Conservation (phyloP, 2,888 invertebrate species). For the Phyto melanocephala region DNA sequence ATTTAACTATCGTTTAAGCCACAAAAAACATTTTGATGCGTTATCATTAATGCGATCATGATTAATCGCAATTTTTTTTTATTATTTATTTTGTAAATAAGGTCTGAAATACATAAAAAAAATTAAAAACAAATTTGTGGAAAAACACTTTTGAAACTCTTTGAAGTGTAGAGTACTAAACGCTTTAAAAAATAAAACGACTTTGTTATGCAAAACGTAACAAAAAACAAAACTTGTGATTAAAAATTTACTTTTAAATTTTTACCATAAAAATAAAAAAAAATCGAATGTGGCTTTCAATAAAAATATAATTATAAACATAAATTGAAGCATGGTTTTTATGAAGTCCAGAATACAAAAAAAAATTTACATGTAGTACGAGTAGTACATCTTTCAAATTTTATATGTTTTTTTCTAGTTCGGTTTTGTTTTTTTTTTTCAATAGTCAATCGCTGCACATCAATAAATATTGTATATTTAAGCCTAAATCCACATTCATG, state of each 20-base stretch:
- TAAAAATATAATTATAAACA: slow-evolving; percentile 40
- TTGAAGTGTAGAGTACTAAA: too few species aligned
- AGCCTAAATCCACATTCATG: slow-evolving; percentile 57
- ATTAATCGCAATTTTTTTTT: too few species aligned
- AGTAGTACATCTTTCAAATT: background rate
- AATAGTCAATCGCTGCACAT: background rate
- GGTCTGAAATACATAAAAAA: too few species aligned
- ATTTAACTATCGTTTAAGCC: too few species aligned
- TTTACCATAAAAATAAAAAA: background rate
- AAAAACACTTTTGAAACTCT: too few species aligned
- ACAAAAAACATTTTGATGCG: too few species aligned
- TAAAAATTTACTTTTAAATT: background rate
- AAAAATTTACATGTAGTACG: background rate
- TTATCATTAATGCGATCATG: too few species aligned
- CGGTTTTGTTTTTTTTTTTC: background rate
- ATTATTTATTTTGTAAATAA: too few species aligned
- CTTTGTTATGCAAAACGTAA: too few species aligned
- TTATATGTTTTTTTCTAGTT: background rate
- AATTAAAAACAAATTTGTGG: too few species aligned
- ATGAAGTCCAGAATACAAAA: background rate
- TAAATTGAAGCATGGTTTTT: slow-evolving; percentile 27
- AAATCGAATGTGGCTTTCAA: background rate
- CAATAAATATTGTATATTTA: slow-evolving; percentile 25
- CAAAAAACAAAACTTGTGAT: too few species aligned
- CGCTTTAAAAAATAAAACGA: too few species aligned